Conservation (phyloP, 2,113 vertebrate genomes). For the Passer montanus region DNA sequence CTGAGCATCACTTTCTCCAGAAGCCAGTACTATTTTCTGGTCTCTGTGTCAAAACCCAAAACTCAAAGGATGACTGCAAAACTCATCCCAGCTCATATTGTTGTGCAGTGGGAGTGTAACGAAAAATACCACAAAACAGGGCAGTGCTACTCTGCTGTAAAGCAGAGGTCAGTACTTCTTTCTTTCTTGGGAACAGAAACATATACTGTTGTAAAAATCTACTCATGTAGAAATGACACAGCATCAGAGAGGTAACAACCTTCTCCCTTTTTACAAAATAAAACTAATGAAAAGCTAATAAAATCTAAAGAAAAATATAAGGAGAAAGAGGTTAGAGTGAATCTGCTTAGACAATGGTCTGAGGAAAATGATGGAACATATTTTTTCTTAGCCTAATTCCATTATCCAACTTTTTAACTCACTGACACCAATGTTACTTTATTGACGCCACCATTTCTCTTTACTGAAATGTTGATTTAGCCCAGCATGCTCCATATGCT, state of each 20-base stretch:
- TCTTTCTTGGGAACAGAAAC: neutral
- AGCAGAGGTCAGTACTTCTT: neutral
- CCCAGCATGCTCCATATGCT: neutral
- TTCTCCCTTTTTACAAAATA: neutral
- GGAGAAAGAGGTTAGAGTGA: neutral
- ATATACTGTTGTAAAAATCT: neutral
- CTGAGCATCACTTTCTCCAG: neutral
- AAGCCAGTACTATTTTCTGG: neutral
- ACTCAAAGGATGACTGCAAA: neutral
- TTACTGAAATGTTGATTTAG: neutral
- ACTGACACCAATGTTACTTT: neutral
- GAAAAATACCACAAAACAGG: neutral
- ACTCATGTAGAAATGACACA: neutral
- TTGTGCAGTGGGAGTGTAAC: neutral
- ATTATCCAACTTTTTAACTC: neutral
- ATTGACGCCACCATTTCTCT: neutral
- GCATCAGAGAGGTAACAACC: neutral
- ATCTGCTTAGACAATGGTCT: neutral
- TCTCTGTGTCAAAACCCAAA: neutral
- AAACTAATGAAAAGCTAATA: neutral
- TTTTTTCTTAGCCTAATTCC: neutral
- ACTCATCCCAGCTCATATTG: neutral
- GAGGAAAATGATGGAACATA: neutral
- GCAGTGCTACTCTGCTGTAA: neutral
- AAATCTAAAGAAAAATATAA: neutral